A percentile compares a stretch with the other conserved stretches of the same genome.
These are phyloP conservation scores for Caradrina kadenii DNA, from an alignment of 2,888 invertebrate genomes.

Conservation along the genomic window DNA sequence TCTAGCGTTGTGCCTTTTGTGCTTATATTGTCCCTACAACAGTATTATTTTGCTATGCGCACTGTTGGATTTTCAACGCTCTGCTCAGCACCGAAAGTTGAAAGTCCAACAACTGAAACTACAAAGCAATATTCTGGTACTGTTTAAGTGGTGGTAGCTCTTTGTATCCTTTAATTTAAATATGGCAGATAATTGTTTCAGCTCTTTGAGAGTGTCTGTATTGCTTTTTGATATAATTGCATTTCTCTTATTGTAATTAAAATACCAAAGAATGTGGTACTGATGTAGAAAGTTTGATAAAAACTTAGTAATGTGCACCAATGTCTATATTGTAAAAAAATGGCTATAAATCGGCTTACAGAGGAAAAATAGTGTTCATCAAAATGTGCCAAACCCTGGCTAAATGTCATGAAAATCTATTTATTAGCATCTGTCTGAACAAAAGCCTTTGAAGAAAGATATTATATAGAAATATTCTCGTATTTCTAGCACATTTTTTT, in stretches of 20 bases:
- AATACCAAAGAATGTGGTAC: conserved; percentile 15
- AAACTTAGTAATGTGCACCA: conserved; percentile 25
- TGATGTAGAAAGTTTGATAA: conserved; percentile 16
- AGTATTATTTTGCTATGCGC: too few relatives aligned
- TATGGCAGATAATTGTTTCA: neutral
- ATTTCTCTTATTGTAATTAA: conserved; percentile 6
- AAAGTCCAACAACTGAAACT: too few relatives aligned
- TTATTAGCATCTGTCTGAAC: conserved; percentile 58
- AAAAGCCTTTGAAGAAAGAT: conserved; percentile 38
- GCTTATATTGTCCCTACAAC: neutral
- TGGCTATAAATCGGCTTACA: conserved; percentile 59
- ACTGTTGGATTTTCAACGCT: too few relatives aligned
- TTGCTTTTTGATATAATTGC: neutral
- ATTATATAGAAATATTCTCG: conserved; percentile 2
- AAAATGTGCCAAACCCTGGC: conserved; percentile 84
- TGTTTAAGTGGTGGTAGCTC: too few relatives aligned
- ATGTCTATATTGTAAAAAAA: conserved; percentile 48
- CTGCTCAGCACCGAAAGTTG: too few relatives aligned
- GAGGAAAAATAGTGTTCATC: conserved; percentile 78
- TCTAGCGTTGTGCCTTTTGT: neutral
- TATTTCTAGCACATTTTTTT: conserved; percentile 36
- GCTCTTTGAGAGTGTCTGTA: neutral
- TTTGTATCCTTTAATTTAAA: neutral
- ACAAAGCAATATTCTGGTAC: too few relatives aligned
- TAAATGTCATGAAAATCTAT: conserved; percentile 62